Percentiles rank a stretch among this genome's conserved stretches.
Conservation (phyloP, 2,113 vertebrate species). For the Nibea albiflora region DNA sequence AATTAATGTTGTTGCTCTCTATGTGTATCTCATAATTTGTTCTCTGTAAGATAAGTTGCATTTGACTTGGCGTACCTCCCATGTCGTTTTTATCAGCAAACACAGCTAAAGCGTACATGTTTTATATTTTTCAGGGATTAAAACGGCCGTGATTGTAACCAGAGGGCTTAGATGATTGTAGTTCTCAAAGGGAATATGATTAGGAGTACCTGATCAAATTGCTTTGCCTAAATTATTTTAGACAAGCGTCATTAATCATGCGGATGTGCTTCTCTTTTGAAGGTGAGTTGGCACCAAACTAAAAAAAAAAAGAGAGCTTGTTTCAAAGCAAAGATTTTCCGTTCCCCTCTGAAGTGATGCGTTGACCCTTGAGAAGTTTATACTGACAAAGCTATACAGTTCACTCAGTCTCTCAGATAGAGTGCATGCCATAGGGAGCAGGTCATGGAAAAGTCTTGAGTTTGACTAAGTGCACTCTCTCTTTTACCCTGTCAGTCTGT, state of each 20-base stretch:
- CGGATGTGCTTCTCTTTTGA: conserved; percentile 46
- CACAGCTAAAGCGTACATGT: conserved; percentile 6
- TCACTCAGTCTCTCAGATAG: conserved; percentile 79
- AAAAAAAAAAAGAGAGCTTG: conserved; percentile 37
- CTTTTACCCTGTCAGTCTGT: conserved; percentile 70
- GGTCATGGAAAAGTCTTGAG: conserved; percentile 85
- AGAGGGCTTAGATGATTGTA: conserved; percentile 36
- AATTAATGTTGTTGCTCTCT: conserved; percentile 30
- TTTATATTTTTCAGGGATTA: conserved; percentile 31
- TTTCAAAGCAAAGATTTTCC: conserved; percentile 70
- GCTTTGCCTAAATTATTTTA: conserved; percentile 48
- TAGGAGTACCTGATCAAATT: conserved; percentile 49
- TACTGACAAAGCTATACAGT: conserved; percentile 77
- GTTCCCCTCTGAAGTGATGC: conserved; percentile 72
- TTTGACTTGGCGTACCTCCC: conserved; percentile 35
- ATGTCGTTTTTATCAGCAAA: conserved; percentile 26
- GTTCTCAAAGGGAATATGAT: conserved; percentile 52
- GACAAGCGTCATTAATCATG: conserved; percentile 64
- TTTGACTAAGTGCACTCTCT: conserved; percentile 79
- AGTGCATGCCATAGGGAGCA: conserved; percentile 83
- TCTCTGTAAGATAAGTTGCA: neutral
- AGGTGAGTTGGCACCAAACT: conserved; percentile 57
- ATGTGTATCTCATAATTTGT: conserved; percentile 40
- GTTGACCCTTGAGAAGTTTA: conserved; percentile 80
- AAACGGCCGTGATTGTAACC: conserved; percentile 33